Evolutionary conservation across 2,797 vertebrate species (phyloP), one percentile per base, ranked within the genome.

Genomic region (Scyliorhinus canicula): DNA sequence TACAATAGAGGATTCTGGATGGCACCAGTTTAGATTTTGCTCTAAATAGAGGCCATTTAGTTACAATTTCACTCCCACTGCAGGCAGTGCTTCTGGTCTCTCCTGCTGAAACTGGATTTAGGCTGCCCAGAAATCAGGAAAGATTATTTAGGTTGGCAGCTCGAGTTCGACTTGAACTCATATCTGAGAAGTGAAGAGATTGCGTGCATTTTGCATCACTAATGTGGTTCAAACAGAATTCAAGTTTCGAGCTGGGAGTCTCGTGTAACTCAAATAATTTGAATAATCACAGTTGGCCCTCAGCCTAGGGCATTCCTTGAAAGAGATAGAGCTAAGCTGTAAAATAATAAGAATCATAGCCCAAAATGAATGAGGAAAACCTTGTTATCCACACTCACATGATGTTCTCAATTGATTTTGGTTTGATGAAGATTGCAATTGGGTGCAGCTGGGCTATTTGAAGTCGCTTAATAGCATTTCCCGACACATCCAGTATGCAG

Each of bases 401-500:
- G 97, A 99, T 99, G 97, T 99, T 99, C 96, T 99, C 98, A 97
- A 99, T 97, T 24, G 99, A 98, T 97, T 98, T 99, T 95, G 99
- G 99, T 96, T 99, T 99, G 97, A 99, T 98, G 97, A 99, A 99
- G 96, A 99, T 96, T 95, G 99, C 98, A 96, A 99, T 97, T 69
- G 99, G 99, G 94, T 98, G 98, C 40, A 99, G 98, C 96, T 97
- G 98, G 79, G 99, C 98, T 95, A 99, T 98, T 96, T 99, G 99
- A 95, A 99, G 97, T 95, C 99, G 98, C 97, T 99, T 99, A 97
- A 99, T 99, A 31, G 99, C 99, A 95, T 99, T 99, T 95, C 99
- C 99, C 8, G 99, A 99, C 95, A 99, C 99, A 95, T 99, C 99
- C 93, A 99, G 98, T 96, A 99, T 99, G 95, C 99, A 99, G 95